Conservation (phyloP, 2,113 vertebrate species). For the Pandion haliaetus region DNA sequence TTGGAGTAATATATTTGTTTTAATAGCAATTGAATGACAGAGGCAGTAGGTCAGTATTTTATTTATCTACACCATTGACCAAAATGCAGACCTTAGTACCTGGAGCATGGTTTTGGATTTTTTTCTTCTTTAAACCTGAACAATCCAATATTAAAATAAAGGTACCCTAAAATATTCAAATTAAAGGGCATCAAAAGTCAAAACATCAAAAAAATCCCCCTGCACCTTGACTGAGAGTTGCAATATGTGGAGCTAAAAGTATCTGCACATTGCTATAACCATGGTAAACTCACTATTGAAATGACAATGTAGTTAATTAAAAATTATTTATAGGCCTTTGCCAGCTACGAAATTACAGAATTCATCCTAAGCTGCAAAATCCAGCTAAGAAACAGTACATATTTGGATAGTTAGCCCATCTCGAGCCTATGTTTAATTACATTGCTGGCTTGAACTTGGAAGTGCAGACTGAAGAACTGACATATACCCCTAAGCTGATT, state of each 20-base stretch:
- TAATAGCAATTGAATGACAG: not conserved
- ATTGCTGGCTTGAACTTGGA: not conserved
- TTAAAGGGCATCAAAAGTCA: not conserved
- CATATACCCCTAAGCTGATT: not conserved
- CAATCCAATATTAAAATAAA: not conserved
- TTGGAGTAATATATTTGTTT: not conserved
- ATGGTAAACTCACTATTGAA: not conserved
- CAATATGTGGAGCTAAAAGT: not conserved
- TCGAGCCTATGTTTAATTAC: not conserved
- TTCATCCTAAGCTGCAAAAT: not conserved
- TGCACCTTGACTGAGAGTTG: not conserved
- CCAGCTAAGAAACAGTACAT: not conserved
- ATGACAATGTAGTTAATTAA: not conserved
- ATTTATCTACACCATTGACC: not conserved
- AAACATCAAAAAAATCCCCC: not conserved
- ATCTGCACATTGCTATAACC: not conserved
- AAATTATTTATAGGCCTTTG: not conserved
- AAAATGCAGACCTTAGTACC: not conserved
- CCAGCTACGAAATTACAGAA: not conserved
- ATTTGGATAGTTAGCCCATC: not conserved
- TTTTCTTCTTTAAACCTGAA: not conserved
- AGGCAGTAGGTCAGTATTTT: not conserved
- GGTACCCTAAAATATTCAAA: not conserved
- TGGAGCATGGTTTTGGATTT: not conserved
- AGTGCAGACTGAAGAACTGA: not conserved